Evolutionary conservation across 2,888 invertebrate species (phyloP).

Genomic region (Octodonta nipae): DNA sequence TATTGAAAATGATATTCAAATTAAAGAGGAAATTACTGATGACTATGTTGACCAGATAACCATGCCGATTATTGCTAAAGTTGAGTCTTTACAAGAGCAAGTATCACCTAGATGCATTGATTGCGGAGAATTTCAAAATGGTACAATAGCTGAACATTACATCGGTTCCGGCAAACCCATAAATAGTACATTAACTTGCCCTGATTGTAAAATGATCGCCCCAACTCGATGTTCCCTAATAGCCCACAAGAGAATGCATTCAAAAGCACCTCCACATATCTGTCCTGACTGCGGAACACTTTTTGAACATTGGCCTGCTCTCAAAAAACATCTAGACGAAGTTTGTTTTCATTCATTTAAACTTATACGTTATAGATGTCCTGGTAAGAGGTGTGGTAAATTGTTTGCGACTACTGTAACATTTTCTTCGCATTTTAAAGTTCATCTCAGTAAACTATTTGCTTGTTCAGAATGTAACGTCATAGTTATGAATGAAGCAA

Average conservation of each 20-base stretch:
- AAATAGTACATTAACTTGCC: conserved; percentile 22
- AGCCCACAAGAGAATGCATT: conserved; percentile 48
- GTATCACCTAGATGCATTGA: conserved; percentile 21
- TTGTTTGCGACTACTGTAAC: conserved; percentile 38
- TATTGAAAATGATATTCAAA: conserved; percentile 3
- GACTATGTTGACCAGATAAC: conserved; percentile 9
- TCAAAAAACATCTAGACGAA: conserved; percentile 42
- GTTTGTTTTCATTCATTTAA: conserved; percentile 37
- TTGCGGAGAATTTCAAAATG: conserved; percentile 17
- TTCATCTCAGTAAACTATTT: conserved; percentile 24
- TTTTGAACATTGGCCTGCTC: conserved; percentile 35
- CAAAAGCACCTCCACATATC: conserved; percentile 39
- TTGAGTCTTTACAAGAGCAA: conserved; percentile 22
- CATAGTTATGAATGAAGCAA: conserved; percentile 26
- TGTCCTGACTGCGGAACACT: conserved; percentile 57
- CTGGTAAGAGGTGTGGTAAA: conserved; percentile 32
- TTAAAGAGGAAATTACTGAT: conserved; percentile 10
- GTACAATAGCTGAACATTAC: conserved; percentile 24
- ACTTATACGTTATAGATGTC: conserved; percentile 28
- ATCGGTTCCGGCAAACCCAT: conserved; percentile 22
- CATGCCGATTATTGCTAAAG: conserved; percentile 25
- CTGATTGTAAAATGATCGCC: conserved; percentile 27
- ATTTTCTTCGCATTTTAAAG: conserved; percentile 36
- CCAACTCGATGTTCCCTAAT: conserved; percentile 40
- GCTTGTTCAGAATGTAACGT: conserved; percentile 32